Conservation (phyloP, 2,888 invertebrate species). For the Eremobia ochroleuca region DNA sequence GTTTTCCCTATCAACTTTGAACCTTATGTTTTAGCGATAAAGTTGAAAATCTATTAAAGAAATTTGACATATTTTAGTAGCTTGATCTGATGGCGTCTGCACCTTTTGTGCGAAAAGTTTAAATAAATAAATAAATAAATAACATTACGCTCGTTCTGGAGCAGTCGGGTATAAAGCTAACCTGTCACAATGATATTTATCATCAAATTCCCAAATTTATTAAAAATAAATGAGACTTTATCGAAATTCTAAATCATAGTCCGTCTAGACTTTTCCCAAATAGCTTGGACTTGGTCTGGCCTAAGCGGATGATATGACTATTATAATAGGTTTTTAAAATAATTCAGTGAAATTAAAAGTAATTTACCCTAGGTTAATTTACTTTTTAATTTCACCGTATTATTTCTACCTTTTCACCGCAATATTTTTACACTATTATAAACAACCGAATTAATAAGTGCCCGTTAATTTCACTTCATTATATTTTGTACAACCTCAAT, state of each 20-base stretch:
- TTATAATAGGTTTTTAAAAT: background rate
- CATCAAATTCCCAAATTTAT: background rate
- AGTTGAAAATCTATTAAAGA: no score
- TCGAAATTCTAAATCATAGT: background rate
- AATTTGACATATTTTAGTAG: no score
- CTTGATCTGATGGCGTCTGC: no score
- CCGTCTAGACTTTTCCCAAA: background rate
- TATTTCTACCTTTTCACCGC: background rate
- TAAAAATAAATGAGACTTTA: background rate
- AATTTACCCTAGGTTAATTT: background rate
- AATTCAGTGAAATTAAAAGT: background rate
- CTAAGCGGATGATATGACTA: background rate
- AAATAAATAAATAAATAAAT: no score
- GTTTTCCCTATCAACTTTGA: no score
- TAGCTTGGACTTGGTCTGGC: background rate
- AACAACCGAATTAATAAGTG: background rate
- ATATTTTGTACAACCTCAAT: constrained; percentile 35
- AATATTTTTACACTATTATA: background rate
- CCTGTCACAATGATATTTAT: background rate
- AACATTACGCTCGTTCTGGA: background rate
- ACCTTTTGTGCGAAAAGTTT: no score
- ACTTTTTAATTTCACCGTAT: background rate
- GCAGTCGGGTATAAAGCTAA: background rate
- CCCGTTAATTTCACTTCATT: constrained; percentile 1
- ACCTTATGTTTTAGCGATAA: no score